A percentile compares a stretch with the other conserved stretches of the same genome.
phyloP scores from a whole-genome alignment of 2,113 vertebrate species.

The Otus sunia region DNA sequence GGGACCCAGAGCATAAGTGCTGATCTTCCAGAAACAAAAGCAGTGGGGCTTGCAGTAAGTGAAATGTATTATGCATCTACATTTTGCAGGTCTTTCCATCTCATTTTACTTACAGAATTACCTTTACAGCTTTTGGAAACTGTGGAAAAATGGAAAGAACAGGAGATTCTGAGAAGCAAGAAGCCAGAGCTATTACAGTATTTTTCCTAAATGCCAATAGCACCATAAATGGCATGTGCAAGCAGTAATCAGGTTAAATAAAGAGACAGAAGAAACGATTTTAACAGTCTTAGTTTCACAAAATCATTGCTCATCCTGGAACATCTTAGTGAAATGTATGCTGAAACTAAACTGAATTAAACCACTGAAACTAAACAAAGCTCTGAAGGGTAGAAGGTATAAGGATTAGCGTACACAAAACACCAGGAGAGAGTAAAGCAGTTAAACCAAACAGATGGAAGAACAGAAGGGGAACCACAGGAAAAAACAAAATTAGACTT shows the following conservation, averaged over 20 bases:
- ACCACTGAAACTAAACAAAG: neutral
- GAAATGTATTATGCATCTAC: neutral
- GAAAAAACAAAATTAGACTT: slow-evolving; percentile 43
- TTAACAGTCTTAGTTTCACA: neutral
- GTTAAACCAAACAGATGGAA: slow-evolving; percentile 38
- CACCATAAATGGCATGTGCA: neutral
- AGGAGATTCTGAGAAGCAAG: neutral
- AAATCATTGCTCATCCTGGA: neutral
- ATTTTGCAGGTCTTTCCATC: neutral
- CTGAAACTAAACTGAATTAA: neutral
- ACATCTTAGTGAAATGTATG: neutral
- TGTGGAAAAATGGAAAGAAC: neutral
- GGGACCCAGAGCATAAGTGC: neutral
- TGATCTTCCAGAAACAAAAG: neutral
- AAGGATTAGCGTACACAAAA: neutral
- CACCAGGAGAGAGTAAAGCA: slow-evolving; percentile 21
- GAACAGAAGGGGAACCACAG: slow-evolving; percentile 46
- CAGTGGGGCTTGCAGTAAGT: neutral
- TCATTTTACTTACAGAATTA: neutral
- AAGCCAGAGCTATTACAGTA: neutral
- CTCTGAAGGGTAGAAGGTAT: neutral
- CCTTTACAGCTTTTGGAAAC: neutral
- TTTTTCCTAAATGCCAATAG: slow-evolving; percentile 8
- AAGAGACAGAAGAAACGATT: neutral
- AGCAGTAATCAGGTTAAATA: neutral